Conservation (phyloP, 2,888 invertebrate genomes). For the Leptopilina syphax region DNA sequence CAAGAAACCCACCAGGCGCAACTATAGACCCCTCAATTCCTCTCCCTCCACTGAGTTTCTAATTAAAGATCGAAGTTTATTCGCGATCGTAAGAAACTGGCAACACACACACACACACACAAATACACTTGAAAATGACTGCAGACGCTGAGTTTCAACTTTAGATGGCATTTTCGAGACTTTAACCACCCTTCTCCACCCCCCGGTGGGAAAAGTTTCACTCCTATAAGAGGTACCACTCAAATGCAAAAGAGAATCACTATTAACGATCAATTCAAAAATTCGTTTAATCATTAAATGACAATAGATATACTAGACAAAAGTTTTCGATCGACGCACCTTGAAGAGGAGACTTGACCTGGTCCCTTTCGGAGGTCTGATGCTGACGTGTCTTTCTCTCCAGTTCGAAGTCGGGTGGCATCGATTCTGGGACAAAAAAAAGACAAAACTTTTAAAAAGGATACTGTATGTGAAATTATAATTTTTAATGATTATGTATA, state of each 20-base stretch:
- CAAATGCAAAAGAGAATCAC: too few species aligned
- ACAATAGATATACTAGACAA: not conserved
- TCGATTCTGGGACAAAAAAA: constrained; percentile 84
- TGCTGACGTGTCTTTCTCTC: constrained; percentile 91
- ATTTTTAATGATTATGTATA: too few species aligned
- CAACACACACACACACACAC: not conserved
- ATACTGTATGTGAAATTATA: not conserved
- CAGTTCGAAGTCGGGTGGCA: constrained; percentile 92
- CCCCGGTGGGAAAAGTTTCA: not conserved
- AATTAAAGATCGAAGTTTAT: constrained; percentile 74
- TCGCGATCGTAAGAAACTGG: constrained; percentile 54
- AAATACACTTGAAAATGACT: not conserved
- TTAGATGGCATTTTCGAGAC: constrained; percentile 12
- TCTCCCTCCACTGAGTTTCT: constrained; percentile 65
- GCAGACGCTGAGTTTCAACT: constrained; percentile 8
- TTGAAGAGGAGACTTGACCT: constrained; percentile 89
- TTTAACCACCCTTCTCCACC: not conserved
- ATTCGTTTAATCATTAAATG: not conserved
- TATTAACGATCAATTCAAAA: not conserved
- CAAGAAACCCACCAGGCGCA: constrained; percentile 62
- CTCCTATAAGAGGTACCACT: too few species aligned
- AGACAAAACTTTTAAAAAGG: constrained; percentile 48
- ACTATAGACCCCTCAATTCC: constrained; percentile 51
- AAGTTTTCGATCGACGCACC: constrained; percentile 76
- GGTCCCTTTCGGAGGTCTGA: constrained; percentile 86